Evolutionary conservation across 2,888 invertebrate genomes (phyloP), one percentile per base, ranked within the genome.

Genomic region (Nephrotoma guestfalica): DNA sequence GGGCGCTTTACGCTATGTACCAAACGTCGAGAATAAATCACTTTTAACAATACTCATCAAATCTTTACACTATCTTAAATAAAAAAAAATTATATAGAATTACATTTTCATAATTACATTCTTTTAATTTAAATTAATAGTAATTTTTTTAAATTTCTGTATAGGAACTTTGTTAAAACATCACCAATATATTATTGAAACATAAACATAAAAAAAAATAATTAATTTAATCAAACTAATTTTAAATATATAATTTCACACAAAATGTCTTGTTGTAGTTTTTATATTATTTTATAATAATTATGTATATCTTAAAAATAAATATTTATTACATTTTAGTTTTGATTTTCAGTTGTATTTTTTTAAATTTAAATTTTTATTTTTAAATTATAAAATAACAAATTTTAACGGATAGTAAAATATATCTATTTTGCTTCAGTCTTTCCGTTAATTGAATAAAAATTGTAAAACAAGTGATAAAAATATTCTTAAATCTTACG

Each of bases 371-470:
- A 41, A 47, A 47, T 86, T 47, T 45, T 47, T 42, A 13, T 43
- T 84, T 84, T 47, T 84, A 45, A 47, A 15, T 83, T 86, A 86
- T 30, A 84, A 47, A 83, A 41, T 42, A 86, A 85, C 57, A 87
- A 91, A 91, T 91, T 91, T 91, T 90, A 92, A 92, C 92, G 91
- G 91, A 91, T 91, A 71, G 71, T 71, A 71, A 71, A 71, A 86
- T 91, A 91, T 91, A 91, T 91, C 91, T 91, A 91, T 91, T 91
- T 92, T 92, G 92, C 92, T 92, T 92, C 92, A 92, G 92, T 92
- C 92, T 92, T 92, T 92, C 92, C 92, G 92, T 91, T 92, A 91
- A 91, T 91, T 92, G 86, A 42, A 84, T 41, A 84, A 84, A 41
- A 84, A 84, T 41, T 41, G 84, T 41, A 84, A 84, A 84, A 41